Conservation (phyloP, 2,113 vertebrate genomes). For the Canis aureus region DNA sequence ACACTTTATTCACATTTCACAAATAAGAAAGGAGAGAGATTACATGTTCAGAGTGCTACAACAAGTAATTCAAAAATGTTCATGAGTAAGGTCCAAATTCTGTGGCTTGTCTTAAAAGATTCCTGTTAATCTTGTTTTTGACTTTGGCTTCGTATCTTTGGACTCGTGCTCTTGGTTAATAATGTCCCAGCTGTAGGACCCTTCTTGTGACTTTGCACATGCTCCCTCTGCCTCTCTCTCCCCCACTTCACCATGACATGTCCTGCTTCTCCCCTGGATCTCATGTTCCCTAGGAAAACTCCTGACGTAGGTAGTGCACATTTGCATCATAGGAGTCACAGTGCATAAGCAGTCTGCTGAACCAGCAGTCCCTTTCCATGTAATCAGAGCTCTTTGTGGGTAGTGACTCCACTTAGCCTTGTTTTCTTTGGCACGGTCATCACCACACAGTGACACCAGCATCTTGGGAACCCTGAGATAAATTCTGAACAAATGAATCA, state of each 20-base stretch:
- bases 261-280: not conserved
- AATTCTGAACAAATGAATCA: not conserved
- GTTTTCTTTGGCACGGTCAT: not conserved
- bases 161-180: not conserved
- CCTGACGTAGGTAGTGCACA: rapidly evolving
- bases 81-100: not conserved
- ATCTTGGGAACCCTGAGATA: not conserved
- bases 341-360: not conserved
- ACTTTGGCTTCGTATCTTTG: not conserved
- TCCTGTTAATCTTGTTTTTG: not conserved
- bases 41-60: not conserved
- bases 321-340: not conserved
- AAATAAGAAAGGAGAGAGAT: not conserved
- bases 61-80: not conserved
- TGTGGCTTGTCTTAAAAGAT: not conserved
- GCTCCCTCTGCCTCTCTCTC: not conserved
- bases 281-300: not conserved
- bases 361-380: not conserved
- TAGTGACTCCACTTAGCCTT: not conserved
- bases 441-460: not conserved
- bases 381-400: not conserved
- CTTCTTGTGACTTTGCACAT: not conserved
- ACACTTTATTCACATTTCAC: not conserved
- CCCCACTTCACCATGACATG: not conserved
- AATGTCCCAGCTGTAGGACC: not conserved